Conservation (phyloP, 1,140 invertebrate genomes). For the Listronotus bonariensis region DNA sequence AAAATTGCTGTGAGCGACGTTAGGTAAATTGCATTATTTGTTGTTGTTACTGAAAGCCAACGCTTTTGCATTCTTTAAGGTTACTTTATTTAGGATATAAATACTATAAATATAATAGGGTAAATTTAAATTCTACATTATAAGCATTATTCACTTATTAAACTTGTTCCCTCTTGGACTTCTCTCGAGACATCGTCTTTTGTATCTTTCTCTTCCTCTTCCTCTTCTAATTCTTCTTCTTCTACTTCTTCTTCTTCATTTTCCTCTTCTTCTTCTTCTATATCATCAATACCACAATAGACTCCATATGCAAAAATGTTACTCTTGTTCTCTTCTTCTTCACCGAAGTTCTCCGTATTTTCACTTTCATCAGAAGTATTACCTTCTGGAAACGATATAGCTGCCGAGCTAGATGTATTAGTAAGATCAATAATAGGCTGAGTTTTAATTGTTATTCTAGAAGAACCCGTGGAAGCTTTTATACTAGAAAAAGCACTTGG, state of each 20-base stretch:
- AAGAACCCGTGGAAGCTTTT: conserved; percentile 11
- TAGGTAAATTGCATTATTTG: too few relatives aligned
- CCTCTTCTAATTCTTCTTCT: conserved; percentile 1
- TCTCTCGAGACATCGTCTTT: too few relatives aligned
- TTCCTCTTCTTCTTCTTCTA: conserved; percentile 1
- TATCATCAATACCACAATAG: conserved; percentile 20
- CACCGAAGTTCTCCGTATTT: conserved; percentile 10
- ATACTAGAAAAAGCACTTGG: conserved; percentile 14
- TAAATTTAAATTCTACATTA: too few relatives aligned
- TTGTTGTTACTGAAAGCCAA: too few relatives aligned
- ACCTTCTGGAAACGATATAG: conserved; percentile 25
- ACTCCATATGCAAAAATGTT: conserved; percentile 21
- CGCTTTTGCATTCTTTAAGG: too few relatives aligned
- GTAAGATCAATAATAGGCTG: conserved; percentile 6
- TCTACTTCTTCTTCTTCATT: conserved; percentile 12
- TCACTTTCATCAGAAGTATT: conserved; percentile 17
- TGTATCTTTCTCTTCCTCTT: neutral
- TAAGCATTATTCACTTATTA: too few relatives aligned
- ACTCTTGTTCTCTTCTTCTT: conserved; percentile 9
- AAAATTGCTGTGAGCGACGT: too few relatives aligned
- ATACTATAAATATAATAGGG: too few relatives aligned
- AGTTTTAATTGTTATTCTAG: conserved; percentile 11
- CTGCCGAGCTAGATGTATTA: conserved; percentile 11
- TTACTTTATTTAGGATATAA: too few relatives aligned
- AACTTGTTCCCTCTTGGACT: too few relatives aligned